A percentile compares a stretch with the other conserved stretches of the same genome.
Conservation (phyloP, 2,113 vertebrate species). For the Motacilla alba region DNA sequence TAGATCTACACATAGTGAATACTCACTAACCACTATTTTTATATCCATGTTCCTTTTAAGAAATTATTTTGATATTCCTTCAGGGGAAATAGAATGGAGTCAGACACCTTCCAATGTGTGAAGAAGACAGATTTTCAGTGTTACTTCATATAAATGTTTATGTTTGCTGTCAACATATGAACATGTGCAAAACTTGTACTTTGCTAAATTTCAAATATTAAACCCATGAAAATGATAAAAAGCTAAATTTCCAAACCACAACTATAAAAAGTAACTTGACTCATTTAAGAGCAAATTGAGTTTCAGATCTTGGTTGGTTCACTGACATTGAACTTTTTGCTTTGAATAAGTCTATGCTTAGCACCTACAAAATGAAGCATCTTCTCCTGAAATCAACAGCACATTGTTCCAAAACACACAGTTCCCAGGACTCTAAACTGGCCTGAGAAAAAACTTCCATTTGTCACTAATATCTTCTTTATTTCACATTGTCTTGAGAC, state of each 20-base stretch:
- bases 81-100: not conserved
- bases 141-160: conserved; percentile 2
- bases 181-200: not conserved
- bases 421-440: not conserved
- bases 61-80: not conserved
- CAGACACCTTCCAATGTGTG: not conserved
- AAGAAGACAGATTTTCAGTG: conserved; percentile 13
- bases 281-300: not conserved
- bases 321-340: not conserved
- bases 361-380: not conserved
- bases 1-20: not conserved
- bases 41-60: not conserved
- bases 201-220: not conserved
- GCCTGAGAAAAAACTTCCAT: not conserved
- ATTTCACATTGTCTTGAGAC: not conserved
- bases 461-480: not conserved
- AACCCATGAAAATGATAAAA: not conserved
- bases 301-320: not conserved
- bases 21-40: not conserved
- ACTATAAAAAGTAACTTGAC: not conserved
- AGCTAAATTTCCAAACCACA: not conserved
- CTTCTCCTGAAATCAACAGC: not conserved
- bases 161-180: conserved; percentile 28
- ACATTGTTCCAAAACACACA: not conserved
- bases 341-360: not conserved